These are phyloP conservation scores for Syngnathus acus DNA, from an alignment of 2,797 vertebrate genomes.

Conservation along the genomic window DNA sequence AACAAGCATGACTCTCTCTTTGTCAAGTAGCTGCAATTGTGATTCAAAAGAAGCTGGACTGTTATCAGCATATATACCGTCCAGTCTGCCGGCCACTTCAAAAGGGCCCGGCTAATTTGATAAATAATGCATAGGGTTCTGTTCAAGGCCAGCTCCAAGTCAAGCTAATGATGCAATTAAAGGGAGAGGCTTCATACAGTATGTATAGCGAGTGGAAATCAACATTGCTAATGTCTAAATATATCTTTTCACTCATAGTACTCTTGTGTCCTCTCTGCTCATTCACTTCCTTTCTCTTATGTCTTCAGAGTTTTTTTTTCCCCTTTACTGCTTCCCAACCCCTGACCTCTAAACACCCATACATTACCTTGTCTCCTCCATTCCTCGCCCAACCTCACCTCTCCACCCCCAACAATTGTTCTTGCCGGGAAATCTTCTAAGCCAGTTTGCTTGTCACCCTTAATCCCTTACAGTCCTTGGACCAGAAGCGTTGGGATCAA, in stretches of 20 bases:
- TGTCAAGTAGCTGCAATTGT: slow-evolving; percentile 9
- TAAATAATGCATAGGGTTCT: slow-evolving; percentile 50
- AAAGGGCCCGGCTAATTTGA: slow-evolving; percentile 33
- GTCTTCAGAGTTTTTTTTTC: neutral
- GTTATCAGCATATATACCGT: slow-evolving; percentile 13
- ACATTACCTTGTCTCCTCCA: slow-evolving; percentile 12
- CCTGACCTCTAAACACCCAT: slow-evolving; percentile 1
- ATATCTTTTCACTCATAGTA: neutral
- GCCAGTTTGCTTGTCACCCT: slow-evolving; percentile 36
- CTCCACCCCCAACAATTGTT: slow-evolving; percentile 9
- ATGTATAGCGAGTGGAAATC: neutral
- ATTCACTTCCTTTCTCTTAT: neutral
- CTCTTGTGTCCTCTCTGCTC: neutral
- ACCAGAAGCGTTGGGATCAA: slow-evolving; percentile 15
- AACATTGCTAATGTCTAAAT: slow-evolving; percentile 4
- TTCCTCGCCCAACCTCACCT: slow-evolving; percentile 10
- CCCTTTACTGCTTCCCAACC: neutral
- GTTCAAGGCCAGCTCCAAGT: slow-evolving; percentile 27
- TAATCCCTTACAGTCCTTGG: slow-evolving; percentile 21
- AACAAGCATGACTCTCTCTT: neutral
- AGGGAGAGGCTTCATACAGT: slow-evolving; percentile 5
- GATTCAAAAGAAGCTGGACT: slow-evolving; percentile 13
- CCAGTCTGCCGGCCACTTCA: slow-evolving; percentile 17
- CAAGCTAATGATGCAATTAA: slow-evolving; percentile 29
- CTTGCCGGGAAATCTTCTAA: slow-evolving; percentile 29